Percentiles rank a stretch among this genome's conserved stretches.
phyloP scores from a whole-genome alignment of 2,113 vertebrate species.

The Bubalus kerabau region DNA sequence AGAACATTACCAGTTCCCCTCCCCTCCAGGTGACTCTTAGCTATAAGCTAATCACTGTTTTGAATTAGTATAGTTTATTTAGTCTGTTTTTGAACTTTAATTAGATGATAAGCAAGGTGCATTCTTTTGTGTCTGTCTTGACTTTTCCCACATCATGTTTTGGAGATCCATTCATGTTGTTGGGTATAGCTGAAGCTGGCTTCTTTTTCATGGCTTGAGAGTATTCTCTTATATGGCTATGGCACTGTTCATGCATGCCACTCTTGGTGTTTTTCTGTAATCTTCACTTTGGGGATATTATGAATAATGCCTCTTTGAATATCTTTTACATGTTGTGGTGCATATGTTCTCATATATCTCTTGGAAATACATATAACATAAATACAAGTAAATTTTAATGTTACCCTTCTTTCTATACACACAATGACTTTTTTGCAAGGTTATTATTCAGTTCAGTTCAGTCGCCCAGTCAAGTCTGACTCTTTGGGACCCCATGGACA shows the following conservation, averaged over 20 bases:
- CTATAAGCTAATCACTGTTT: neutral
- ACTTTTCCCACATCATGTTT: neutral
- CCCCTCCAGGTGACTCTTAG: neutral
- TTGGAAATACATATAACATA: neutral
- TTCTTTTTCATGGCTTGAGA: neutral
- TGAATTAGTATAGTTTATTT: neutral
- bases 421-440: neutral
- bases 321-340: neutral
- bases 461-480: accelerated
- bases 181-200: neutral
- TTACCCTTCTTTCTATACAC: neutral
- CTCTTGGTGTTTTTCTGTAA: neutral
- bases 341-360: neutral
- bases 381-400: neutral
- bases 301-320: neutral
- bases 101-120: neutral
- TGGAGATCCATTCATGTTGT: neutral
- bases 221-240: neutral
- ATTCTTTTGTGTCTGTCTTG: neutral
- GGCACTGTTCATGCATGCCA: neutral
- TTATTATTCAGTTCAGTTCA: neutral
- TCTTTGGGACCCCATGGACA: neutral
- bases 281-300: neutral
- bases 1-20: neutral
- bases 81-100: neutral